A percentile compares a stretch with the other conserved stretches of the same genome.
These are phyloP conservation scores for Protonemura montana DNA, from an alignment of 2,888 invertebrate genomes.

Conservation along the genomic window DNA sequence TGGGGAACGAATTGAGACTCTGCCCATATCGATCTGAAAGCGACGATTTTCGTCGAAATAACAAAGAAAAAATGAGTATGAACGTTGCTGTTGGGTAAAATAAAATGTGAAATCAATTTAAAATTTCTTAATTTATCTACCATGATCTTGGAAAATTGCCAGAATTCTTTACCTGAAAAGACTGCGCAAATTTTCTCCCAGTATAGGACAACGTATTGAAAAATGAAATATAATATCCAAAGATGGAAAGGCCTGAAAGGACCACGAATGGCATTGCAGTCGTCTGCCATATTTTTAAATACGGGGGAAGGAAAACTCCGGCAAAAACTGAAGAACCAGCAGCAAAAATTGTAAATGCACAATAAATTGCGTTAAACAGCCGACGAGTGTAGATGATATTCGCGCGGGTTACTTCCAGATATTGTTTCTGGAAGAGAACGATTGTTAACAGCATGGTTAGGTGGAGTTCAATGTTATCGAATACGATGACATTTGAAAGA, in stretches of 20 bases:
- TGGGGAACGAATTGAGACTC: neutral
- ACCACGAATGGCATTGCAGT: neutral
- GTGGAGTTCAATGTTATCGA: no score
- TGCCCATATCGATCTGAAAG: neutral
- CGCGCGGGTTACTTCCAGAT: neutral
- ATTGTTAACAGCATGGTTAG: no score
- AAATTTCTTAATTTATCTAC: no score
- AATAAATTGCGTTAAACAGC: neutral
- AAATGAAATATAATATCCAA: neutral
- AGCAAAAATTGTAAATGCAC: neutral
- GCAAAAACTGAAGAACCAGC: neutral
- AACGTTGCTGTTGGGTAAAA: neutral
- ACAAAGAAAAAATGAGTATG: neutral
- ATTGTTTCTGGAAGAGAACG: neutral
- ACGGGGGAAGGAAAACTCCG: neutral
- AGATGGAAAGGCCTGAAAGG: neutral
- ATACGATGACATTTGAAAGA: no score
- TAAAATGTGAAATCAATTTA: no score
- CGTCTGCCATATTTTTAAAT: neutral
- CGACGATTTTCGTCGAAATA: neutral
- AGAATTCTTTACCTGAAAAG: neutral
- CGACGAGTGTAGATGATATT: neutral
- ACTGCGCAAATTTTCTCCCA: neutral
- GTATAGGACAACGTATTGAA: neutral
- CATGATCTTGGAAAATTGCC: no score